Evolutionary conservation across 1,140 invertebrate genomes (phyloP).

Genomic region (Kradibia gibbosae): DNA sequence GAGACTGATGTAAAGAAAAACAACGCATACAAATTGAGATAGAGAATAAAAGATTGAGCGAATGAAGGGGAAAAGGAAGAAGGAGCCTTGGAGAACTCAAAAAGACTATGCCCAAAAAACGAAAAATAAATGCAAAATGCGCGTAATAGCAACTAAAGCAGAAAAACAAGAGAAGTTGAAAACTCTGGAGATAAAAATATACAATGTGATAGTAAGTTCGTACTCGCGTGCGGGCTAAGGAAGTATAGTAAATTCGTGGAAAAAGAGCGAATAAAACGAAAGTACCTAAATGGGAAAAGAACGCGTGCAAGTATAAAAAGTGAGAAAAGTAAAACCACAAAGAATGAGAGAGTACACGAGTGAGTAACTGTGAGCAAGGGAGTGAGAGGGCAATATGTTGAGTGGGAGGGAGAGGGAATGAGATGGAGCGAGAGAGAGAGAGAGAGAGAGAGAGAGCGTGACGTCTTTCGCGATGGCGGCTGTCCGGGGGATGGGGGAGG

Average conservation of each 20-base stretch:
- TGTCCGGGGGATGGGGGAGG: neutral
- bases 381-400: neutral
- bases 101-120: neutral
- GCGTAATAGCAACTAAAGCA: conserved; percentile 27
- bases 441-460: conserved; percentile 9
- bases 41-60: conserved; percentile 16
- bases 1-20: conserved; percentile 21
- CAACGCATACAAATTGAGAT: neutral
- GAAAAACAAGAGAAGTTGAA: neutral
- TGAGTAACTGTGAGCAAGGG: neutral
- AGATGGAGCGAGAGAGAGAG: neutral
- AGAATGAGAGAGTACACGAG: neutral
- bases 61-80: conserved; percentile 15
- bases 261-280: conserved; percentile 42
- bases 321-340: conserved; percentile 20
- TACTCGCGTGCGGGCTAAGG: neutral
- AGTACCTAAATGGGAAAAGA: conserved; percentile 23
- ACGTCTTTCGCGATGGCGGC: neutral
- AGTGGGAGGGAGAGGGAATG: neutral
- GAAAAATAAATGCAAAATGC: conserved; percentile 2
- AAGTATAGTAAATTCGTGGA: conserved; percentile 37
- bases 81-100: neutral
- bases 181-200: conserved; percentile 20
- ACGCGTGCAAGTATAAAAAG: conserved; percentile 20
- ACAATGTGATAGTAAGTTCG: conserved; percentile 19